Conservation (phyloP, 2,888 invertebrate genomes). For the Leptinotarsa peninsularis region DNA sequence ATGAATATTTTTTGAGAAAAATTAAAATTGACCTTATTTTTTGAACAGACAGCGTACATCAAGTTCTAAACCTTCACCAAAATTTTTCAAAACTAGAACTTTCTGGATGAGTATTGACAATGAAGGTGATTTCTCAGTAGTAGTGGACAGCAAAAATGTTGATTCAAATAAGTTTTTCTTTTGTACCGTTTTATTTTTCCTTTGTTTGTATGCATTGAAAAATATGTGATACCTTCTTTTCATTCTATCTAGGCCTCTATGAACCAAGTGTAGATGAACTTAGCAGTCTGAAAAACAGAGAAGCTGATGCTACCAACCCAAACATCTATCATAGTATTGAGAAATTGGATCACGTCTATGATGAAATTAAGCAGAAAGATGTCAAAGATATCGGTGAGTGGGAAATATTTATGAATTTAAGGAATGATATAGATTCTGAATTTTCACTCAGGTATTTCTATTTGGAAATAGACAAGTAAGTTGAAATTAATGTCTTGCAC, state of each 20-base stretch:
- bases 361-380: slow-evolving; percentile 89
- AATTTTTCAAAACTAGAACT: too few species aligned
- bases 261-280: slow-evolving; percentile 74
- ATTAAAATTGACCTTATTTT: too few species aligned
- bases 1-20: too few species aligned
- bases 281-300: slow-evolving; percentile 81
- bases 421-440: not conserved
- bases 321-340: slow-evolving; percentile 87
- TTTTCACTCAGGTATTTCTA: slow-evolving; percentile 9
- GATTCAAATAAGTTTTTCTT: too few species aligned
- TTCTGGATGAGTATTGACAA: too few species aligned
- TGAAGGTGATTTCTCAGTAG: too few species aligned
- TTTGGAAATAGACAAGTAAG: slow-evolving; percentile 23
- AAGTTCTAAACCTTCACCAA: too few species aligned
- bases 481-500: not conserved
- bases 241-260: slow-evolving; percentile 63
- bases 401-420: not conserved
- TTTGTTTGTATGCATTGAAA: not conserved
- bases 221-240: not conserved
- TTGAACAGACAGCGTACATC: too few species aligned
- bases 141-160: too few species aligned
- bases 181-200: too few species aligned
- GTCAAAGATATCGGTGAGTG: slow-evolving; percentile 73
- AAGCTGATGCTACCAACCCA: slow-evolving; percentile 88
- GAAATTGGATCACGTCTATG: slow-evolving; percentile 86